These are phyloP conservation scores for Andrena dorsata DNA, from an alignment of 2,888 invertebrate species.

Conservation along the genomic window DNA sequence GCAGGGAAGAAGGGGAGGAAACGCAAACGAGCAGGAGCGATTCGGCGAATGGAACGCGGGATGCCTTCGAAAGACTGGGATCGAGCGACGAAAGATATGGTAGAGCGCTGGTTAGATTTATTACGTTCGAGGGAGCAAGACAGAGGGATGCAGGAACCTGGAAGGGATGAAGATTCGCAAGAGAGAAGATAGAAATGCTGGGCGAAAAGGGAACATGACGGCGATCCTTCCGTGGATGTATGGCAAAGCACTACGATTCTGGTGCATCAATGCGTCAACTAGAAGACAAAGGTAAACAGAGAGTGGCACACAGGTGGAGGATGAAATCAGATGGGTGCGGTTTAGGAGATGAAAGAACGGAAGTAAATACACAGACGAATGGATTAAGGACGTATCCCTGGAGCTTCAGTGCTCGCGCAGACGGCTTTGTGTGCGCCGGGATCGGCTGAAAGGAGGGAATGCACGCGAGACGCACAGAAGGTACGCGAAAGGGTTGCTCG, in stretches of 20 bases:
- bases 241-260: background rate
- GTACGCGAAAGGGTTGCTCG: background rate
- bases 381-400: background rate
- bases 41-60: background rate
- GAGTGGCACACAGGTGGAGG: background rate
- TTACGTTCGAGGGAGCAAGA: constrained; percentile 36
- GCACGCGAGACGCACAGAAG: background rate
- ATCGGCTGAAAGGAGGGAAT: background rate
- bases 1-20: constrained; percentile 15
- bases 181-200: background rate
- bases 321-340: background rate
- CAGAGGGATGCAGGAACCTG: background rate
- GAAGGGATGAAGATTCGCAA: constrained; percentile 9
- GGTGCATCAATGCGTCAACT: background rate
- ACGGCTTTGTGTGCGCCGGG: background rate
- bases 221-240: background rate
- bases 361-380: constrained; percentile 1
- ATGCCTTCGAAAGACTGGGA: background rate
- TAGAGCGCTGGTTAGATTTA: constrained; percentile 36
- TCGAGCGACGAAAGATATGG: constrained; percentile 6
- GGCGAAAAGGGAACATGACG: too few relatives aligned
- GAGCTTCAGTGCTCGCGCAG: constrained; percentile 15
- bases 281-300: background rate
- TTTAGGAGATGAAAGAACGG: background rate
- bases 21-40: background rate